A percentile compares a stretch with the other conserved stretches of the same genome.
phyloP scores from a whole-genome alignment of 2,888 invertebrate species.

The Amblyteles armatorius region DNA sequence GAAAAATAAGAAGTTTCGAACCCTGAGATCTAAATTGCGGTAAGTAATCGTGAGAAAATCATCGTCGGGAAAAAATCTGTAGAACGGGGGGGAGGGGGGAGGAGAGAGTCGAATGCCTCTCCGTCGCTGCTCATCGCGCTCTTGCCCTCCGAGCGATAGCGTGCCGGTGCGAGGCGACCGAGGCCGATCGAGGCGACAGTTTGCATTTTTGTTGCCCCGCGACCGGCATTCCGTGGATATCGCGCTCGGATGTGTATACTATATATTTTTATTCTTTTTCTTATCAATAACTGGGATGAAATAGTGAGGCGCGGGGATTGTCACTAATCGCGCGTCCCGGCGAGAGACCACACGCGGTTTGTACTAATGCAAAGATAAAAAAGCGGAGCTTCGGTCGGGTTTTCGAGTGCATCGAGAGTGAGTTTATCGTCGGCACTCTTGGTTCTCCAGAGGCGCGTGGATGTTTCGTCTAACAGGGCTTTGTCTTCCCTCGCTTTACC shows the following conservation, averaged over 20 bases:
- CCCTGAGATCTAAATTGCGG: too few relatives aligned
- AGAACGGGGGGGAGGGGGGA: too few relatives aligned
- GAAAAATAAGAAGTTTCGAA: too few relatives aligned
- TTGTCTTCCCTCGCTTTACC: not conserved
- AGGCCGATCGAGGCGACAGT: too few relatives aligned
- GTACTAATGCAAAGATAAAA: slow-evolving; percentile 69
- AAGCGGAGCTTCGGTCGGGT: not conserved
- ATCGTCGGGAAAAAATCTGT: too few relatives aligned
- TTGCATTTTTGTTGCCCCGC: not conserved
- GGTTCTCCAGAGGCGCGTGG: not conserved
- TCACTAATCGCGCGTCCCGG: slow-evolving; percentile 24
- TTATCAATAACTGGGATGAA: slow-evolving; percentile 56
- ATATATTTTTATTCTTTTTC: slow-evolving; percentile 21
- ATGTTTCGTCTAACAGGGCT: not conserved
- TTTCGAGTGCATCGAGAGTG: slow-evolving; percentile 31
- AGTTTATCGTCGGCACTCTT: slow-evolving; percentile 38
- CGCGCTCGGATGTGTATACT: not conserved
- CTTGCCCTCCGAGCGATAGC: too few relatives aligned
- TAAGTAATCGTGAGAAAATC: too few relatives aligned
- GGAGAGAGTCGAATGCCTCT: too few relatives aligned
- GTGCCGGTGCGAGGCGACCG: too few relatives aligned
- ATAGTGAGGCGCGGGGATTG: slow-evolving; percentile 28
- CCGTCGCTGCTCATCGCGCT: too few relatives aligned
- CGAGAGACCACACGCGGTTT: slow-evolving; percentile 66
- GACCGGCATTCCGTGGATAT: slow-evolving; percentile 17